Evolutionary conservation across 2,797 vertebrate species (phyloP).

Genomic region (Mormyrops attenuatus): DNA sequence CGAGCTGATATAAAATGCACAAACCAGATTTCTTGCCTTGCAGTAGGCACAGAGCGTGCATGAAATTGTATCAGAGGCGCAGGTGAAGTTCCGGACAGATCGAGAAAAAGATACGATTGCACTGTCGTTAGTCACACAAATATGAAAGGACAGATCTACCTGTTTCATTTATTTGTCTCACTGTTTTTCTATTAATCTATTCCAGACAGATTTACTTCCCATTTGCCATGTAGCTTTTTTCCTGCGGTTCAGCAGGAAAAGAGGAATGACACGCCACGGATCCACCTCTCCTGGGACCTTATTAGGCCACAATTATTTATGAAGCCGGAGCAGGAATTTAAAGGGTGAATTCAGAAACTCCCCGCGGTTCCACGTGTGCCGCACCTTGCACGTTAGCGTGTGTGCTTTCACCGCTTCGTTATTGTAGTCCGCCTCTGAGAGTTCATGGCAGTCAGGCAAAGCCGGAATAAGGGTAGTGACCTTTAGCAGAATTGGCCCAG

Average conservation of each 20-base stretch:
- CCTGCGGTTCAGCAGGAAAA: constrained; percentile 41
- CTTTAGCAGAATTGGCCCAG: background rate
- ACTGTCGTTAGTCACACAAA: constrained; percentile 36
- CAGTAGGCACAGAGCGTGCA: background rate
- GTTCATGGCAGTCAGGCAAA: background rate
- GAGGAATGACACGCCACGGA: constrained; percentile 40
- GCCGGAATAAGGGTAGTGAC: background rate
- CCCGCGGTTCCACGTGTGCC: background rate
- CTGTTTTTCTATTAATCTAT: constrained; percentile 38
- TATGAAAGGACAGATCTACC: constrained; percentile 34
- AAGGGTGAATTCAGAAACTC: constrained; percentile 26
- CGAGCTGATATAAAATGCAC: background rate
- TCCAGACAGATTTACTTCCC: constrained; percentile 41
- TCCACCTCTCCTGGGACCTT: constrained; percentile 40
- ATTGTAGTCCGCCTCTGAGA: background rate
- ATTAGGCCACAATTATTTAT: constrained; percentile 52
- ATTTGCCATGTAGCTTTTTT: constrained; percentile 30
- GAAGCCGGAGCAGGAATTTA: constrained; percentile 18
- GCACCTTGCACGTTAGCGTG: background rate
- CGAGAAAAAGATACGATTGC: constrained; percentile 31
- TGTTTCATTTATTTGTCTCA: constrained; percentile 50
- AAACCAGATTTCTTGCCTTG: background rate
- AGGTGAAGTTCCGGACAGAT: constrained; percentile 23
- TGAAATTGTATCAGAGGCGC: constrained; percentile 35
- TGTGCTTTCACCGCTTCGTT: background rate